A percentile compares a stretch with the other conserved stretches of the same genome.
Evolutionary conservation across 2,797 vertebrate species (phyloP).

Genomic region (Amazonetta brasiliensis): DNA sequence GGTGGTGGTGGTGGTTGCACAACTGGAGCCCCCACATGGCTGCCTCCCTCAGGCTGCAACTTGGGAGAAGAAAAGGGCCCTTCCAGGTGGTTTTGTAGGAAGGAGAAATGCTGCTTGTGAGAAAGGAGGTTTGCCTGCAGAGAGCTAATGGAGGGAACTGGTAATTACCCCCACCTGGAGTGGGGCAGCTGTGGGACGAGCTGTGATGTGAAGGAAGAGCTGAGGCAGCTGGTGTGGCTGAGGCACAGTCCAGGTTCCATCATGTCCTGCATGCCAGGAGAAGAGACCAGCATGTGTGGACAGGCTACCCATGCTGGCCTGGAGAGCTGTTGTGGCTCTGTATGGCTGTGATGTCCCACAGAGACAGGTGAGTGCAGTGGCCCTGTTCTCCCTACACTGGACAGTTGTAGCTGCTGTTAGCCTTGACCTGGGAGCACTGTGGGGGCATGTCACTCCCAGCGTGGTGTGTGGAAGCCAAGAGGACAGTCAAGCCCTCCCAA

Average conservation of each 20-base stretch:
- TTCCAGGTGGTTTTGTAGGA: not conserved
- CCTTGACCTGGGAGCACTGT: rapidly evolving
- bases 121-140: not conserved
- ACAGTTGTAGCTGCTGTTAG: not conserved
- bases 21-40: not conserved
- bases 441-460: rapidly evolving
- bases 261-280: rapidly evolving
- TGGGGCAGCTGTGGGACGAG: not conserved
- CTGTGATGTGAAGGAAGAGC: not conserved
- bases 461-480: rapidly evolving
- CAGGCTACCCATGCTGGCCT: rapidly evolving
- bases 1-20: not conserved
- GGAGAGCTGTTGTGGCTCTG: not conserved
- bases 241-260: not conserved
- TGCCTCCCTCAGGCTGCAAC: not conserved
- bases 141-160: not conserved
- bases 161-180: not conserved
- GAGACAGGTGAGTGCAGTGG: not conserved
- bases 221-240: not conserved
- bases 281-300: not conserved
- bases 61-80: not conserved
- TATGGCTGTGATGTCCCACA: not conserved
- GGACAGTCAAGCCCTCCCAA: rapidly evolving
- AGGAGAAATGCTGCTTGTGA: not conserved
- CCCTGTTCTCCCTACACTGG: rapidly evolving